phyloP scores from a whole-genome alignment of 2,888 invertebrate genomes.

The Timema podura region DNA sequence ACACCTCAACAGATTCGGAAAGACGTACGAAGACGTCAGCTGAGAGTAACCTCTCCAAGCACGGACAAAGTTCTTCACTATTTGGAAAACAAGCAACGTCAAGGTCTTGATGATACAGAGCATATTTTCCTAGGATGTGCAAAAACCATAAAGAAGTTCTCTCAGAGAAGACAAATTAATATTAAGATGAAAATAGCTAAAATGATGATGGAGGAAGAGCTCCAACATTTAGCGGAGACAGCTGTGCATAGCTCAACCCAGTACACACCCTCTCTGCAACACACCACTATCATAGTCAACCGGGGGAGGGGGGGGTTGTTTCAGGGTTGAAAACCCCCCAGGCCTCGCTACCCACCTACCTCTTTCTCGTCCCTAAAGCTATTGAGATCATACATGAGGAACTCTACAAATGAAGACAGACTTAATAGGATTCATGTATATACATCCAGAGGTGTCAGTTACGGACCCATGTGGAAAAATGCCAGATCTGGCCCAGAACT shows the following conservation, averaged over 20 bases:
- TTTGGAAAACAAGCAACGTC: not conserved
- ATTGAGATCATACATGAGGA: no score
- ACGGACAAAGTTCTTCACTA: constrained; percentile 10
- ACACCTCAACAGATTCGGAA: not conserved
- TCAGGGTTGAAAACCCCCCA: no score
- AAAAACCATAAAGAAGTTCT: constrained; percentile 13
- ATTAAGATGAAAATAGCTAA: constrained; percentile 8
- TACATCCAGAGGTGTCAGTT: no score
- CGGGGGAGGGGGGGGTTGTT: no score
- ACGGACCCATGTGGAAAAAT: no score
- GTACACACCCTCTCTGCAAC: not conserved
- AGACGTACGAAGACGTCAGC: not conserved
- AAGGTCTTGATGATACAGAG: not conserved
- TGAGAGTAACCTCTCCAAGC: not conserved
- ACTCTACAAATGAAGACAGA: no score
- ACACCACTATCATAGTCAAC: no score
- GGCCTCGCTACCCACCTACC: no score
- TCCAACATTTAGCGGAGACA: constrained; percentile 5
- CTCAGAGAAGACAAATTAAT: constrained; percentile 4
- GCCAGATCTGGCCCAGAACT: no score
- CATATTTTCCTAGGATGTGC: constrained; percentile 9
- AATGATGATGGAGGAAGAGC: not conserved
- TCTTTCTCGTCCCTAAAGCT: no score
- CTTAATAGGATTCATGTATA: no score
- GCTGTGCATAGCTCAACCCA: not conserved